Percentiles rank a stretch among this genome's conserved stretches.
Conservation (phyloP, 2,888 invertebrate species). For the Druceiella hillmani region DNA sequence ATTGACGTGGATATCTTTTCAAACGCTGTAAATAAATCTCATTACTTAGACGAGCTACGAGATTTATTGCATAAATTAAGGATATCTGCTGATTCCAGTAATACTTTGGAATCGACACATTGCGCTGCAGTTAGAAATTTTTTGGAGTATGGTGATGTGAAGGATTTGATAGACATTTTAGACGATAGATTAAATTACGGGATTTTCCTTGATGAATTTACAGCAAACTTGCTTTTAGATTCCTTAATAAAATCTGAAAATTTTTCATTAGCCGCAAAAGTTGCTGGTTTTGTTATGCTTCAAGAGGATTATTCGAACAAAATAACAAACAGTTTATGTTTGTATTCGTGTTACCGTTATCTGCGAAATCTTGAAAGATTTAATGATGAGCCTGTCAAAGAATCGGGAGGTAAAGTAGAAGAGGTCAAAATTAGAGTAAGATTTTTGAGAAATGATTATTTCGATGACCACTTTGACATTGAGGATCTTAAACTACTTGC, state of each 20-base stretch:
- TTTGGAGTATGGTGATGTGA: slow-evolving; percentile 48
- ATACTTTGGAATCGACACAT: slow-evolving; percentile 71
- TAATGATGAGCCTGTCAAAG: slow-evolving; percentile 21
- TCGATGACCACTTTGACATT: slow-evolving; percentile 89
- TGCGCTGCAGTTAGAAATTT: slow-evolving; percentile 71
- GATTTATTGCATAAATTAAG: slow-evolving; percentile 68
- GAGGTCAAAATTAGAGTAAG: slow-evolving; percentile 70
- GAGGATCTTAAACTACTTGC: slow-evolving; percentile 62
- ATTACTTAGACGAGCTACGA: slow-evolving; percentile 64
- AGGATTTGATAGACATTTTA: slow-evolving; percentile 65
- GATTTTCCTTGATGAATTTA: slow-evolving; percentile 79
- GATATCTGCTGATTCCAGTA: slow-evolving; percentile 63
- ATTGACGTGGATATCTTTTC: slow-evolving; percentile 81
- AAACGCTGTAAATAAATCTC: slow-evolving; percentile 55
- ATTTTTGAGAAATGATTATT: slow-evolving; percentile 74
- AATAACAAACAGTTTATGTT: slow-evolving; percentile 59
- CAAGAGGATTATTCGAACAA: slow-evolving; percentile 81
- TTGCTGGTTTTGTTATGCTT: slow-evolving; percentile 77
- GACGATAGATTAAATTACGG: slow-evolving; percentile 84
- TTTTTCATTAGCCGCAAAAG: slow-evolving; percentile 65
- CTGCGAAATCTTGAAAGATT: slow-evolving; percentile 43
- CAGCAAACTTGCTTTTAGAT: slow-evolving; percentile 76
- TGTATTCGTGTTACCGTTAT: slow-evolving; percentile 73
- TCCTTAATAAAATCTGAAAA: slow-evolving; percentile 64
- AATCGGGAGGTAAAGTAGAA: slow-evolving; percentile 41